Evolutionary conservation across 2,797 vertebrate genomes (phyloP).

Genomic region (Trachops cirrhosus): DNA sequence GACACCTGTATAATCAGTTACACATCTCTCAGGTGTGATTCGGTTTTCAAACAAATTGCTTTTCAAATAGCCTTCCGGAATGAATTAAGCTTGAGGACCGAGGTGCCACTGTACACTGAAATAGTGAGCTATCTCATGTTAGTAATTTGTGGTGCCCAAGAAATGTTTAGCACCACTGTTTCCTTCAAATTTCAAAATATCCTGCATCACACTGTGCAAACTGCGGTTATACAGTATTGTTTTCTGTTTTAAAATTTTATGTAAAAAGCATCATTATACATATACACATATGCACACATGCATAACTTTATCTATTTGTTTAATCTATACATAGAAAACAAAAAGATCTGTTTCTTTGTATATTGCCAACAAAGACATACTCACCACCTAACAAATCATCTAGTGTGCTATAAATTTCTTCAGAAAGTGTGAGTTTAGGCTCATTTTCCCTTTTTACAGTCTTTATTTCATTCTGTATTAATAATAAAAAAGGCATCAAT

Average conservation of each 20-base stretch:
- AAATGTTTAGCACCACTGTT: neutral
- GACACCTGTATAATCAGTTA: neutral
- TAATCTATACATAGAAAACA: neutral
- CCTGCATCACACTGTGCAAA: neutral
- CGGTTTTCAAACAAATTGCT: neutral
- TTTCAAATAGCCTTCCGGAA: neutral
- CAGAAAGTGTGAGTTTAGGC: neutral
- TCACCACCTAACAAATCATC: slow-evolving; percentile 47
- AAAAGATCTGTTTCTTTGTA: neutral
- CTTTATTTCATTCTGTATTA: slow-evolving; percentile 56
- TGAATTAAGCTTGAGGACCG: neutral
- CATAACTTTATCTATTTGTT: neutral
- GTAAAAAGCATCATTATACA: neutral
- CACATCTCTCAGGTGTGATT: neutral
- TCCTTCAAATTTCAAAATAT: neutral
- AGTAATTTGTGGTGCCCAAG: neutral
- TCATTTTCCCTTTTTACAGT: slow-evolving; percentile 45
- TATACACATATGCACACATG: neutral
- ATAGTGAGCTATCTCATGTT: neutral
- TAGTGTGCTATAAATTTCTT: slow-evolving; percentile 45
- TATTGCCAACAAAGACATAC: slow-evolving; percentile 20
- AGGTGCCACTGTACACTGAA: neutral
- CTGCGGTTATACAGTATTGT: neutral
- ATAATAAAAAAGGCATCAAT: slow-evolving; percentile 31
- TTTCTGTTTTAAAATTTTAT: neutral